Evolutionary conservation across 2,888 invertebrate species (phyloP), one percentile per base, ranked within the genome.

Genomic region (Campopleginae sp.): DNA sequence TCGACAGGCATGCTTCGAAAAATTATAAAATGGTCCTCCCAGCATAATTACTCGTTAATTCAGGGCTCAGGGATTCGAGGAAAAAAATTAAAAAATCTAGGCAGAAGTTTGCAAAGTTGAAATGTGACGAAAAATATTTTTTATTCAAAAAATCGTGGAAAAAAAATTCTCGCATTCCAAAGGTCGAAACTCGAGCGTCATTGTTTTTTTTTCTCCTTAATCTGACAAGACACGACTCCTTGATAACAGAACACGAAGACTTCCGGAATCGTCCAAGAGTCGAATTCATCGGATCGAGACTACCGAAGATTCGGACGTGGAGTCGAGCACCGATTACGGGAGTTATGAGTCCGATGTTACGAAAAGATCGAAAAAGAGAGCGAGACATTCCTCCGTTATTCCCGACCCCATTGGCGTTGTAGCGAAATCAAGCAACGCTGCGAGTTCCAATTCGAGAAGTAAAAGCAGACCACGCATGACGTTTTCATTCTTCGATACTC

Each of bases 401-500:
- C 66, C 80, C 12, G 71, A 44, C 23, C 68, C 82, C 68, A 77
- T 77, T 38, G 70, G 80, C 44, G 77, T 81, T 27, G 75, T 77
- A 72, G 51, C 51, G 2, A 84, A 84, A 19, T 46, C 46, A 46
- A 81, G 58, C 31, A 31, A 33, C 54, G n/a, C 38, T 27, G 23
- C 44, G 0, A 85, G 19, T 61, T 54, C 78, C 10, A 42, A 63
- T n/a, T 54, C 70, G 44, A 66, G 23, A 70, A 70, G 77, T 23
- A 84, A 70, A 72, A 72, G 82, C 44, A 85, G 70, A 82, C 58
- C 85, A 1, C 74, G 78, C 10, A 65, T 70, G 46, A 86, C 79
- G 46, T 88, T 88, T 74, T 89, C 89, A 0, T 92, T 92, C 46
- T 87, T 92, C 31, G 86, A 87, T 46, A 88, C 90, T 3, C 88